A percentile compares a stretch with the other conserved stretches of the same genome.
phyloP scores from a whole-genome alignment of 1,140 invertebrate species.

The Stenopsyche tienmushanensis region DNA sequence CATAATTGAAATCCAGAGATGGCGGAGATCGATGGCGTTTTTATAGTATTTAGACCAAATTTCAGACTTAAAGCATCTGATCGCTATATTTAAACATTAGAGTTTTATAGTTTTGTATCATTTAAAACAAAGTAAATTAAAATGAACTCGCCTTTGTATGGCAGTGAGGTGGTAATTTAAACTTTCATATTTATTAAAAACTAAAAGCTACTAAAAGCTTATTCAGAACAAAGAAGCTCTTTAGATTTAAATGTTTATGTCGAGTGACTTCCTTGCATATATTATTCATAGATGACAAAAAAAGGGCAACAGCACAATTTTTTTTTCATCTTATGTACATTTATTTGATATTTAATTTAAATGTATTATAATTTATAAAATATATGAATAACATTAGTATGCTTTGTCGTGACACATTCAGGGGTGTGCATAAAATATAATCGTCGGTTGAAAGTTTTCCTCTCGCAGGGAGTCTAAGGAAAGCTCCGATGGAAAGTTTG shows the following conservation, averaged over 20 bases:
- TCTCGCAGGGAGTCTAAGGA: not conserved
- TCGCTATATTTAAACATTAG: no score
- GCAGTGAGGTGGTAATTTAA: no score
- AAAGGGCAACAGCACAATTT: no score
- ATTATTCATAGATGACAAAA: no score
- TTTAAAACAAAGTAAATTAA: no score
- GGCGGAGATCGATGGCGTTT: no score
- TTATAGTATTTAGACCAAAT: no score
- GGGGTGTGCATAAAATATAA: not conserved
- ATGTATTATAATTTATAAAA: not conserved
- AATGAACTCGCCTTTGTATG: no score
- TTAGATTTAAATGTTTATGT: not conserved
- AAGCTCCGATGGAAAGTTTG: conserved; percentile 15
- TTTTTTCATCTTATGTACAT: not conserved
- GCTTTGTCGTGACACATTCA: not conserved
- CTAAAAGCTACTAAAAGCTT: no score
- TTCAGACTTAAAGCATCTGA: no score
- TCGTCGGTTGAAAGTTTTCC: not conserved
- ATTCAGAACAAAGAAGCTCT: not conserved
- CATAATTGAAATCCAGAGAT: not conserved
- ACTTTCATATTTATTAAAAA: no score
- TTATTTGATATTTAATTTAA: not conserved
- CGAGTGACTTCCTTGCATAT: not conserved
- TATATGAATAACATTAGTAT: not conserved
- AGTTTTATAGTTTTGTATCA: no score